Evolutionary conservation across 2,888 invertebrate species (phyloP).

Genomic region (Polydrusus tereticollis): DNA sequence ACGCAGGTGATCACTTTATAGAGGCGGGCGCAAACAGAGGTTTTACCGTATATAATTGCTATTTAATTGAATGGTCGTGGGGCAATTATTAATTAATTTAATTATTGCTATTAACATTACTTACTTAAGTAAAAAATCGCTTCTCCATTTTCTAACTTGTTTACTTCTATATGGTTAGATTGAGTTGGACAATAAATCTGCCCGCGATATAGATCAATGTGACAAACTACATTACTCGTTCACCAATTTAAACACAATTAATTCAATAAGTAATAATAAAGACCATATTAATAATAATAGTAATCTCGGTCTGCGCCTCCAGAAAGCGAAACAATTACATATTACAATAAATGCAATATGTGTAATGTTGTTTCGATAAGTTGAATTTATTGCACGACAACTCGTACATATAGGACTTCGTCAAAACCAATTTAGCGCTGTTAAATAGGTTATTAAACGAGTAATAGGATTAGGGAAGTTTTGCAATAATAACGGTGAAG

Average conservation of each 20-base stretch:
- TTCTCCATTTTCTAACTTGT: not conserved
- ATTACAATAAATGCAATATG: not conserved
- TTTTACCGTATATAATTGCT: no score
- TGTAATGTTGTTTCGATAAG: not conserved
- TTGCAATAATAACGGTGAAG: not conserved
- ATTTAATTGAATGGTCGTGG: no score
- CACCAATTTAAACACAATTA: not conserved
- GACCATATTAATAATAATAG: not conserved
- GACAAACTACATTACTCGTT: not conserved
- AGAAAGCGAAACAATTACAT: not conserved
- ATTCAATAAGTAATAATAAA: not conserved
- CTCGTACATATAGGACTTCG: not conserved
- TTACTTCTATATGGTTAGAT: not conserved
- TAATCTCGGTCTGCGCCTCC: not conserved
- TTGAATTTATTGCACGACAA: conserved; percentile 5
- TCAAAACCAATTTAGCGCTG: conserved; percentile 5
- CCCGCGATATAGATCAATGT: not conserved
- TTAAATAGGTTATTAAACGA: conserved; percentile 9
- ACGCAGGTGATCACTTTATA: no score
- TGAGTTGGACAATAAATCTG: not conserved
- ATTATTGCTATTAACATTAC: no score
- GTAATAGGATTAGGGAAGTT: conserved; percentile 2
- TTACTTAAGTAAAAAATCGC: no score
- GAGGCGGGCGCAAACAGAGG: no score
- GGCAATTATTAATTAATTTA: no score